Evolutionary conservation across 2,888 invertebrate genomes (phyloP), one percentile per base, ranked within the genome.

Genomic region (Andrena fulva): DNA sequence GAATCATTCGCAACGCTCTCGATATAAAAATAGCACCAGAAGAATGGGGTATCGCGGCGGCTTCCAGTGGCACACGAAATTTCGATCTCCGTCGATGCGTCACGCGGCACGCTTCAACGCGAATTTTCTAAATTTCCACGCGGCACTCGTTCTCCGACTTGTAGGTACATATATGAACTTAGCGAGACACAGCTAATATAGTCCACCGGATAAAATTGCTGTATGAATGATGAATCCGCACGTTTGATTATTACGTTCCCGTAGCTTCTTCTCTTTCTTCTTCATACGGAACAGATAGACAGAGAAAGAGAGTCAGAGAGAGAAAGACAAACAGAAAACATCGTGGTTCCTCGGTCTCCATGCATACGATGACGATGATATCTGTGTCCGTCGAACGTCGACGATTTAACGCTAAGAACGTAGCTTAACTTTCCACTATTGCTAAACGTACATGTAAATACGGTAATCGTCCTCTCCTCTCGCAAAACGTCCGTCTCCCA

Each of bases 21-120:
- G 20, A 85, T 89, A 89, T 82, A 89, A 89, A 89, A 89, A 89
- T 89, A 89, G 89, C 89, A 84, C 84, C 89, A 84, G 80, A 85
- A 76, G 77, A 42, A 42, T 42, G 42, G 73, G 62, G 42, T 69
- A n/a, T 7, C 67, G 71, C 59, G 52, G 67, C 42, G 66, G 31
- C 52, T 29, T 52, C 5, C 24, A 16, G 16, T 8, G 82, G 67
- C 73, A 63, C 54, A 4, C 62, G 56, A 33, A 33, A 75, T 81
- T 52, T 35, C 35, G 52, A 80, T 80, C 64, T 69, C 52, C 42
- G 33, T 20, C 31, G 50, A 54, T 24, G 54, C 54, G 54, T 24
- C 16, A 0, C 64, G 56, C 73, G 71, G 42, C 48, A 12, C 29
- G 24, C 2, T 27, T 20, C 29, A 24, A 33, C 80, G 33, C 73